Percentiles rank a stretch among this genome's conserved stretches.
phyloP scores from a whole-genome alignment of 2,888 invertebrate genomes.

The Nesidiocoris tenuis region DNA sequence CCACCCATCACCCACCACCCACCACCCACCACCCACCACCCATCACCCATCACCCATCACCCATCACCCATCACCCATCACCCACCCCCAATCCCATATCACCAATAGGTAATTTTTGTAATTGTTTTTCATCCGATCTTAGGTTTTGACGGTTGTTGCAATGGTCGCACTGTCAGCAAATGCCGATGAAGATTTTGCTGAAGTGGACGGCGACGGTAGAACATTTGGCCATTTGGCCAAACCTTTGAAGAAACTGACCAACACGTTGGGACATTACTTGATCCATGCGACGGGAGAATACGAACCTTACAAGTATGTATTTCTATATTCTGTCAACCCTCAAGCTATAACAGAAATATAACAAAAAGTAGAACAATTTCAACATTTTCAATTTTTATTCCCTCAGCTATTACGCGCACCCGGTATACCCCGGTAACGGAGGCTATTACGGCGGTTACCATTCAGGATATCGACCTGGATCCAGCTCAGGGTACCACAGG shows the following conservation, averaged over 20 bases:
- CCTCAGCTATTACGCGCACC: not conserved
- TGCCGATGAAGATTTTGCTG: slow-evolving; percentile 3
- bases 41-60: too few species aligned
- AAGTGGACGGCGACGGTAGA: slow-evolving; percentile 12
- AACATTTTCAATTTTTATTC: not conserved
- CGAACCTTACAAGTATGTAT: slow-evolving; percentile 15
- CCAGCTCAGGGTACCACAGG: not conserved
- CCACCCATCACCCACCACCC: too few species aligned
- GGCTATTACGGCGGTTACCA: slow-evolving; percentile 20
- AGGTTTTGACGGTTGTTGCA: too few species aligned
- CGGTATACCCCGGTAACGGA: slow-evolving; percentile 1
- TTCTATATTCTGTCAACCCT: too few species aligned
- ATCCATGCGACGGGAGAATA: slow-evolving; percentile 16
- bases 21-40: too few species aligned
- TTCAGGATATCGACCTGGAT: not conserved
- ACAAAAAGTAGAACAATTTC: not conserved
- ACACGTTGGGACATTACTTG: slow-evolving; percentile 29
- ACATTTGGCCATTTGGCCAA: slow-evolving; percentile 30
- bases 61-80: too few species aligned
- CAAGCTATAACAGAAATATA: too few species aligned
- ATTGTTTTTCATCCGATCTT: too few species aligned
- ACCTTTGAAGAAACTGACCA: slow-evolving; percentile 19
- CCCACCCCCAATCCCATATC: too few species aligned
- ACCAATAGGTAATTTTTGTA: too few species aligned
- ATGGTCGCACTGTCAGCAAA: too few species aligned